phyloP scores from a whole-genome alignment of 2,888 invertebrate genomes.

The Phengaris alcon region DNA sequence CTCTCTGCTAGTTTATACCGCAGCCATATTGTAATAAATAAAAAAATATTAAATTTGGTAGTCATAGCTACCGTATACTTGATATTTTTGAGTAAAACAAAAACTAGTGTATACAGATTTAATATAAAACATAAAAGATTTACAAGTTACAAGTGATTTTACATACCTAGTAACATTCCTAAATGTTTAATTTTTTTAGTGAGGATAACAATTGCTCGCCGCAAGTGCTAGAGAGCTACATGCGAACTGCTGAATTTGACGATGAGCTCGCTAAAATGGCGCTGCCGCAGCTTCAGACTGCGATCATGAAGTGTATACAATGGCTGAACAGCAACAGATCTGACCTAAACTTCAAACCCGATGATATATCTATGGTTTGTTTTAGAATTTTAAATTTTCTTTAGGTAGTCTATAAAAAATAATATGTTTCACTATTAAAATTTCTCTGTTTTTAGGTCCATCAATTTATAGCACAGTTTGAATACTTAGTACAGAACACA shows the following conservation, averaged over 20 bases:
- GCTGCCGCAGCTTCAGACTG: conserved; percentile 54
- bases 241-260: conserved; percentile 53
- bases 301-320: conserved; percentile 52
- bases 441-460: conserved; percentile 52
- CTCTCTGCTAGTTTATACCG: too few relatives aligned
- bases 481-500: conserved; percentile 53
- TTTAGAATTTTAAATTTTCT: not conserved
- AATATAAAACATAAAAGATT: too few relatives aligned
- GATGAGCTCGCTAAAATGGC: conserved; percentile 55
- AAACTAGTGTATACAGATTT: too few relatives aligned
- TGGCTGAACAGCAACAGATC: conserved; percentile 60
- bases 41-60: too few relatives aligned
- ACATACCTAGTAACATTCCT: too few relatives aligned
- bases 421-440: not conserved
- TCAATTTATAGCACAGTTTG: conserved; percentile 66
- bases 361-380: conserved; percentile 57
- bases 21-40: too few relatives aligned
- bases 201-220: conserved; percentile 58
- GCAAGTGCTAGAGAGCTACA: conserved; percentile 58
- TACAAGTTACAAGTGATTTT: too few relatives aligned
- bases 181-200: conserved; percentile 43
- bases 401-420: too few relatives aligned
- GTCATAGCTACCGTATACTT: too few relatives aligned
- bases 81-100: too few relatives aligned
- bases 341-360: conserved; percentile 53